A percentile compares a stretch with the other conserved stretches of the same genome.
Evolutionary conservation across 2,797 vertebrate species (phyloP).

Genomic region (Sphenodon punctatus): DNA sequence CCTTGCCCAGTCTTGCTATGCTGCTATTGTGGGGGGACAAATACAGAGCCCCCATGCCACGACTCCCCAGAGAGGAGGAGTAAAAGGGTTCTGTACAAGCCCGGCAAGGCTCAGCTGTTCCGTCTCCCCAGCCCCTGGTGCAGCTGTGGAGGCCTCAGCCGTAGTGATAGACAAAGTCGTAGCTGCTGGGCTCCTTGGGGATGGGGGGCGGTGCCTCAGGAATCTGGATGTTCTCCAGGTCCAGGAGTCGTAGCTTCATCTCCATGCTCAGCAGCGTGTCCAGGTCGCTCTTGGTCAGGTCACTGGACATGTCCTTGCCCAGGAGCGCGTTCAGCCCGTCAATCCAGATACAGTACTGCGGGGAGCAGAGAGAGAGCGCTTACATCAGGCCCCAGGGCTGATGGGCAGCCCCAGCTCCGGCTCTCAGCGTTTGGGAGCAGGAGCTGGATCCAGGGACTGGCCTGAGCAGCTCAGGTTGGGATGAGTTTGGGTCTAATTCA

Average conservation of each 20-base stretch:
- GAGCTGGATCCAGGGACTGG: too few relatives aligned
- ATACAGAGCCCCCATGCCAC: too few relatives aligned
- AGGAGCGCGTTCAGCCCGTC: constrained; percentile 94
- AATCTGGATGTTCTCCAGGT: constrained; percentile 97
- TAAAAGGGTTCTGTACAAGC: too few relatives aligned
- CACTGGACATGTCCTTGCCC: constrained; percentile 97
- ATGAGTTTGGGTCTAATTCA: too few relatives aligned
- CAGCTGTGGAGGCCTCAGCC: constrained; percentile 88
- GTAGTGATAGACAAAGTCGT: constrained; percentile 98
- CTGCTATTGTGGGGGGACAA: too few relatives aligned
- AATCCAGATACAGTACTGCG: constrained; percentile 97
- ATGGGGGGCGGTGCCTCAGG: constrained; percentile 94
- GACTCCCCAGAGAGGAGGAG: too few relatives aligned
- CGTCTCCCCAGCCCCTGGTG: too few relatives aligned
- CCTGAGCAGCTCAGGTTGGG: too few relatives aligned
- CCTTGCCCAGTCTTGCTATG: accelerated
- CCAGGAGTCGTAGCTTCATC: constrained; percentile 97
- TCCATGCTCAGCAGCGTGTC: constrained; percentile 99
- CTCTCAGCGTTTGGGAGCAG: too few relatives aligned
- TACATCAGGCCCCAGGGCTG: not conserved
- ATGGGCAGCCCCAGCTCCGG: not conserved
- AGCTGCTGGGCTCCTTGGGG: constrained; percentile 98
- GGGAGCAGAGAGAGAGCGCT: not conserved
- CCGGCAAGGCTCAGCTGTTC: too few relatives aligned
- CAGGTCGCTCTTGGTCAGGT: constrained; percentile 95